These are phyloP conservation scores for Drosophila parvula DNA, from an alignment of 1,140 invertebrate genomes.

Conservation along the genomic window DNA sequence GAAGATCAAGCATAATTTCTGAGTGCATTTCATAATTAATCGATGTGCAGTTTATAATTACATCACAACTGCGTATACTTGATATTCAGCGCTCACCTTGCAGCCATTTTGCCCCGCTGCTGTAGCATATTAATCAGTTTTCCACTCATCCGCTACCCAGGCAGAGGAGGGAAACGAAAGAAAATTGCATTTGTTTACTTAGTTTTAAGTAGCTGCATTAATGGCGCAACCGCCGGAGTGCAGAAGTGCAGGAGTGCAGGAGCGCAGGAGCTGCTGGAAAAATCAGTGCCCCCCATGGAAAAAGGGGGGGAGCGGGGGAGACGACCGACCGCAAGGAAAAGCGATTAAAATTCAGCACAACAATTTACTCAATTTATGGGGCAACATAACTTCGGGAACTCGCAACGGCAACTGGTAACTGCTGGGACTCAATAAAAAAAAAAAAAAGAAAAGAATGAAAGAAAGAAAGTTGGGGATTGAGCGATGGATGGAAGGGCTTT, in stretches of 20 bases:
- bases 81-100: constrained; percentile 2
- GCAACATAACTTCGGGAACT: constrained; percentile 59
- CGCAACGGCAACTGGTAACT: background rate
- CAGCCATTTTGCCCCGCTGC: constrained; percentile 1
- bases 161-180: no score
- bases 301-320: no score
- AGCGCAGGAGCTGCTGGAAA: background rate
- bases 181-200: constrained; percentile 45
- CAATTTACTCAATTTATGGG: constrained; percentile 78
- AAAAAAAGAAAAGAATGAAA: constrained; percentile 41
- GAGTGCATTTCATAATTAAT: constrained; percentile 8
- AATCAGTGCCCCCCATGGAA: constrained; percentile 38
- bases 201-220: constrained; percentile 40
- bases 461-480: constrained; percentile 1
- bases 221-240: background rate
- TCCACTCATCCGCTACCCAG: background rate
- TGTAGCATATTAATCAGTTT: constrained; percentile 20
- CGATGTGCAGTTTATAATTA: constrained; percentile 17
- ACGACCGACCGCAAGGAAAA: constrained; percentile 33
- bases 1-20: background rate
- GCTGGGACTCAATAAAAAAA: constrained; percentile 68
- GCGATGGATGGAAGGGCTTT: background rate
- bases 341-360: constrained; percentile 76
- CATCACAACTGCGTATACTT: constrained; percentile 8
- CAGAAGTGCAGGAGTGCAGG: constrained; percentile 5